Conservation (phyloP, 1,140 invertebrate species). For the Penaeus vannamei region DNA sequence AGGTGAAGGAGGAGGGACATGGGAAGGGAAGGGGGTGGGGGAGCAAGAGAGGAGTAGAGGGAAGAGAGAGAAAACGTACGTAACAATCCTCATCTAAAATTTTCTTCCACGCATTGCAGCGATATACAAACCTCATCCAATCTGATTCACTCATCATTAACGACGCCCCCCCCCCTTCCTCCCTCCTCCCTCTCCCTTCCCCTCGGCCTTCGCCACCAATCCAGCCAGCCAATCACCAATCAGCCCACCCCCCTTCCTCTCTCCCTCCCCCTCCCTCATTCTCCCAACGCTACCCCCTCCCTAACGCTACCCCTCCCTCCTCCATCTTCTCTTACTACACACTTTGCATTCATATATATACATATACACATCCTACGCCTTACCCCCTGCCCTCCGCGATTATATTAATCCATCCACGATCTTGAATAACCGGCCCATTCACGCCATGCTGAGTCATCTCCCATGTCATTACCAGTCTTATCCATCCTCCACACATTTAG, state of each 20-base stretch:
- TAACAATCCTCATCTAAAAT: no score
- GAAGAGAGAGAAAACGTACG: not conserved
- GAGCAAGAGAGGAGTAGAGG: not conserved
- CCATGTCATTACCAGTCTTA: no score
- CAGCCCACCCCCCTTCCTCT: not conserved
- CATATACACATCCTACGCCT: not conserved
- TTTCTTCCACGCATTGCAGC: no score
- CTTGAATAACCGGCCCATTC: no score
- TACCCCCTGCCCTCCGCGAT: no score
- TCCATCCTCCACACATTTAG: no score
- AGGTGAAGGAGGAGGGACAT: not conserved
- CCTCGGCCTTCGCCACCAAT: not conserved
- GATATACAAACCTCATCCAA: not conserved
- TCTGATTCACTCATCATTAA: slow-evolving; percentile 5
- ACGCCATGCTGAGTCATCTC: no score
- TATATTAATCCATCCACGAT: no score
- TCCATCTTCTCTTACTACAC: not conserved
- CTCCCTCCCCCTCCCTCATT: not conserved
- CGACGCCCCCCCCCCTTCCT: not conserved
- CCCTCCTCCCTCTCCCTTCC: not conserved
- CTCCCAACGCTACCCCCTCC: not conserved
- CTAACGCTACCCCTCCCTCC: not conserved
- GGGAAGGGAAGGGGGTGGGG: not conserved
- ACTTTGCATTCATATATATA: slow-evolving; percentile 20
- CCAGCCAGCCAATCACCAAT: not conserved